Evolutionary conservation across 53 echinoderm and acorn worm genomes (phyloP).

Genomic region (Astropecten irregularis): DNA sequence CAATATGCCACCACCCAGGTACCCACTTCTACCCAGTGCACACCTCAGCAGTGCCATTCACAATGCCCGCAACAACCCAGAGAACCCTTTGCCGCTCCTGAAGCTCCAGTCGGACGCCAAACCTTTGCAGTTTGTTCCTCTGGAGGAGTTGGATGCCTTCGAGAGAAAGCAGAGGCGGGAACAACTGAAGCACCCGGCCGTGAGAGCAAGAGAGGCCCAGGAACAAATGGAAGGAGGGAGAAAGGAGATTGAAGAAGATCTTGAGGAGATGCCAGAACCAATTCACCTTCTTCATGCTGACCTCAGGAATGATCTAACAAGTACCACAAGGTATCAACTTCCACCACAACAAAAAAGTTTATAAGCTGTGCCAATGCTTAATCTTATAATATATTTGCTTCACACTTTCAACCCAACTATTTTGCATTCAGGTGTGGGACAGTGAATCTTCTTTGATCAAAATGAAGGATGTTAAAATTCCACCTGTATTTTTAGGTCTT

Average conservation of each 20-base stretch:
- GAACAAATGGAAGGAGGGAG: constrained; percentile 5
- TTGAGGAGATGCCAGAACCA: background rate
- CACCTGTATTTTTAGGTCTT: too few relatives aligned
- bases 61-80: background rate
- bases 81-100: constrained; percentile 8
- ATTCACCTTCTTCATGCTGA: constrained; percentile 31
- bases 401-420: too few relatives aligned
- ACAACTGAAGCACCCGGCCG: constrained; percentile 21
- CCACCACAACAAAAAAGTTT: background rate
- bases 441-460: too few relatives aligned
- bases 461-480: too few relatives aligned
- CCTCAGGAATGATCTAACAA: constrained; percentile 24
- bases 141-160: constrained; percentile 33
- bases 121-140: constrained; percentile 19
- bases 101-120: background rate
- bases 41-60: background rate
- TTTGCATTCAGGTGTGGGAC: too few relatives aligned
- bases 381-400: too few relatives aligned
- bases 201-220: constrained; percentile 9
- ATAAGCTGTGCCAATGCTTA: too few relatives aligned
- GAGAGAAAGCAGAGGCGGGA: constrained; percentile 27
- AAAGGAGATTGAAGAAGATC: background rate
- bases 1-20: constrained; percentile 7
- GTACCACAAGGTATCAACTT: background rate
- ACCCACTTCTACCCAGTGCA: background rate